phyloP scores from a whole-genome alignment of 2,797 vertebrate genomes.

The Cirrhinus molitorella region DNA sequence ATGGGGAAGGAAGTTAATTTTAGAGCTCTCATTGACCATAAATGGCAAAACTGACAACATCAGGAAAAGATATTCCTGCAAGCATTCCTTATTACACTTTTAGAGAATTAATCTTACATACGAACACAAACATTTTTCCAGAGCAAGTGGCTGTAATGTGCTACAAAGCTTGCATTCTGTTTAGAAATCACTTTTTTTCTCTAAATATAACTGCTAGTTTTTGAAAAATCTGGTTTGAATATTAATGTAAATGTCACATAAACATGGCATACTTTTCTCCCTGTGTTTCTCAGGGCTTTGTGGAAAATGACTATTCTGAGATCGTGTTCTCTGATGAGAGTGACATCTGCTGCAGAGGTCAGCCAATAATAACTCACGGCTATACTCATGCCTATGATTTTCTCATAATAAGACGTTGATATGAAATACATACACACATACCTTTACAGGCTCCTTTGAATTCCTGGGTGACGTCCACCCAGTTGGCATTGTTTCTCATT shows the following conservation, averaged over 20 bases:
- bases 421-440: slow-evolving; percentile 64
- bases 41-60: not conserved
- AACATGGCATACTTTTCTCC: not conserved
- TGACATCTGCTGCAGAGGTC: slow-evolving; percentile 1
- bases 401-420: not conserved
- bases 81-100: not conserved
- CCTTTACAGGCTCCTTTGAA: slow-evolving; percentile 97
- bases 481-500: slow-evolving; percentile 91
- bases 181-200: not conserved
- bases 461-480: slow-evolving; percentile 95
- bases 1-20: slow-evolving; percentile 14
- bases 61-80: not conserved
- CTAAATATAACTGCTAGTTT: not conserved
- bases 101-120: not conserved
- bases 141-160: not conserved
- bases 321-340: not conserved
- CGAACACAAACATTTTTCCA: not conserved
- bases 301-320: slow-evolving; percentile 51
- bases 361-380: slow-evolving; percentile 41
- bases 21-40: slow-evolving; percentile 3
- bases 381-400: not conserved
- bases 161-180: not conserved
- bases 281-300: slow-evolving; percentile 11
- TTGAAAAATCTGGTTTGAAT: not conserved
- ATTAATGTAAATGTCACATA: not conserved